Percentiles rank a stretch among this genome's conserved stretches.
Evolutionary conservation across 2,113 vertebrate species (phyloP).

Genomic region (Fulica atra): DNA sequence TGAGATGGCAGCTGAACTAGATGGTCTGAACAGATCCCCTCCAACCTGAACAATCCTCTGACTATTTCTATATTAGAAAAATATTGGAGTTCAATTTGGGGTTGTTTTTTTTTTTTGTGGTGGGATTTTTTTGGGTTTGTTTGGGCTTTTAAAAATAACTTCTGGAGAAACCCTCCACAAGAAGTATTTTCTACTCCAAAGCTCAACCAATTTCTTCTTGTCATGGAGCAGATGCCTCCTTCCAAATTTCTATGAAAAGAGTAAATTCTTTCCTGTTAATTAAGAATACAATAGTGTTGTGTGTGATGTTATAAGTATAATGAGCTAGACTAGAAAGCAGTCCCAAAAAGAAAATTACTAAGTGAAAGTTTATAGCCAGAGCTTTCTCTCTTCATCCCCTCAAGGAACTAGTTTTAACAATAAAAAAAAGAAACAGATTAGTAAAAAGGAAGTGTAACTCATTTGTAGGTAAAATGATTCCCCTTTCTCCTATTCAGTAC

Average conservation of each 20-base stretch:
- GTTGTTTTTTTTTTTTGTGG: neutral
- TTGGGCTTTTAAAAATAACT: neutral
- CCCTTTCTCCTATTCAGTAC: neutral
- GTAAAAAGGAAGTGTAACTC: slow-evolving; percentile 8
- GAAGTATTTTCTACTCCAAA: neutral
- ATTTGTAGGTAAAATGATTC: slow-evolving; percentile 25
- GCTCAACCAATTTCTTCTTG: neutral
- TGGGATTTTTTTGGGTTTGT: neutral
- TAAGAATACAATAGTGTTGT: neutral
- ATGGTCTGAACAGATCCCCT: neutral
- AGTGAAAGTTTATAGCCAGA: neutral
- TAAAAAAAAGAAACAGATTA: slow-evolving; percentile 18
- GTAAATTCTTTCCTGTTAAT: slow-evolving; percentile 18
- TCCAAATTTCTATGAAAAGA: neutral
- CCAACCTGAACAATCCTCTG: neutral
- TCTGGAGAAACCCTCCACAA: neutral
- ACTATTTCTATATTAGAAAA: neutral
- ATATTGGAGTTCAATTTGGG: neutral
- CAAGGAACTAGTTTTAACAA: slow-evolving; percentile 1
- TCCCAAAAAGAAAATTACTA: slow-evolving; percentile 22
- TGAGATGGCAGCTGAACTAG: neutral
- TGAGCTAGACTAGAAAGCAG: neutral
- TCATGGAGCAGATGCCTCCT: neutral
- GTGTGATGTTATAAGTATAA: neutral
- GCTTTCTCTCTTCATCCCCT: neutral